Base-by-base conservation (phyloP, 1,140 invertebrate species). In the Pogonognathellus flavescens region DNA sequence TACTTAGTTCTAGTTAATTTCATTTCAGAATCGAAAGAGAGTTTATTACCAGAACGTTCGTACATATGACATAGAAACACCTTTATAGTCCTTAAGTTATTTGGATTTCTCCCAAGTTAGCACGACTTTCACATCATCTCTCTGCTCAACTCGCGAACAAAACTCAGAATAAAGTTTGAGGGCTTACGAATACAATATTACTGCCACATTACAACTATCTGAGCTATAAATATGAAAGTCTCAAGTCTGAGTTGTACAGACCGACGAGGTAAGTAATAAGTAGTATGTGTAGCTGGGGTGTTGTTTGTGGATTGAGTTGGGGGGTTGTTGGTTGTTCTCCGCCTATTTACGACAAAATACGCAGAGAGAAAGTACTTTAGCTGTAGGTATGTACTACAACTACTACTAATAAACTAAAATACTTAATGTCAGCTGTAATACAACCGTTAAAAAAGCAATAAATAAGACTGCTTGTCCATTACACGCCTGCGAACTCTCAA, bases 401-500 rank as follows among this genome's bases (percentile, higher is more conserved):
- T 50, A 76, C n/a, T 49, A 16, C 5, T 76, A 76, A 31, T 76
- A 76, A 76, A 76, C 70, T 76, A 76, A 76, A 50, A 31, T 76
- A 41, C 41, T 76, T 76, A 76, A 41, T 76, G 70, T 76, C 70
- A 76, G 70, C 41, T 76, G 70, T 76, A 76, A 76, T 76, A 18
- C 49, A 49, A 76, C 41, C 70, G 70, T 76, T 76, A 76, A 76
- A 76, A 76, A 76, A 76, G 70, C 41, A 76, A 76, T 76, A 76
- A 76, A 76, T 76, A 76, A 76, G 70, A 76, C 70, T 76, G 70
- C 70, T 76, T 76, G 70, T 76, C 70, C 70, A 76, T 76, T 76
- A 76, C 70, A 76, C 49, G n/a, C 41, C 25, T 14, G 66, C 31
- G 66, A 76, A 76, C 41, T 66, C 62, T 25, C 62, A 22, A 66